A percentile compares a stretch with the other conserved stretches of the same genome.
These are phyloP conservation scores for Drosophila aldrichi DNA, from an alignment of 2,888 invertebrate genomes.

Conservation along the genomic window DNA sequence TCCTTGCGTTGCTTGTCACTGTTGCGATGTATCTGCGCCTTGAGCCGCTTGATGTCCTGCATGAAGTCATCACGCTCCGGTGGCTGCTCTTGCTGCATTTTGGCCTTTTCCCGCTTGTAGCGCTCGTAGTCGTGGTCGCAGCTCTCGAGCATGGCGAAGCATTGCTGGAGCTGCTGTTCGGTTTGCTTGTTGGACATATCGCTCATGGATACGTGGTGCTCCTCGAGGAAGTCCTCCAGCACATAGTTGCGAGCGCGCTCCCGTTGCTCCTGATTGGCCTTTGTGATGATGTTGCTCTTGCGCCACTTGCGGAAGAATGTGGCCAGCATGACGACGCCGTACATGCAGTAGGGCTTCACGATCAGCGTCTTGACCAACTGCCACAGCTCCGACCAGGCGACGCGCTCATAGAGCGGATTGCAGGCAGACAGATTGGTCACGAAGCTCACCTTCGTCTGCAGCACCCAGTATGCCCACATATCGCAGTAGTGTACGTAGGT, in stretches of 20 bases:
- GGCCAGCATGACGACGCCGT: slow-evolving; percentile 83
- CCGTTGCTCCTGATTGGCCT: slow-evolving; percentile 65
- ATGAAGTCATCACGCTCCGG: slow-evolving; percentile 82
- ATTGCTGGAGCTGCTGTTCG: slow-evolving; percentile 81
- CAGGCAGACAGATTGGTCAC: slow-evolving; percentile 83
- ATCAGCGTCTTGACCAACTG: slow-evolving; percentile 83
- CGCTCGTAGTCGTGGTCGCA: slow-evolving; percentile 84
- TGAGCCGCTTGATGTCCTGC: slow-evolving; percentile 83
- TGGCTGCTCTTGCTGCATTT: slow-evolving; percentile 72
- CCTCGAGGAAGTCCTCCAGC: slow-evolving; percentile 86
- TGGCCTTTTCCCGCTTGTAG: slow-evolving; percentile 81
- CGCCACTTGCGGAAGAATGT: slow-evolving; percentile 84
- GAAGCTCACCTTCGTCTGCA: slow-evolving; percentile 82
- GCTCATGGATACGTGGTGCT: slow-evolving; percentile 84
- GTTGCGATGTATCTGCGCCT: slow-evolving; percentile 82
- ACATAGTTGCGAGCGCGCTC: slow-evolving; percentile 87
- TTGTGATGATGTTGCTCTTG: slow-evolving; percentile 67
- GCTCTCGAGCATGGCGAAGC: slow-evolving; percentile 79
- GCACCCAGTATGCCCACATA: slow-evolving; percentile 81
- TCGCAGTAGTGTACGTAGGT: slow-evolving; percentile 79
- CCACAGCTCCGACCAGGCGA: slow-evolving; percentile 82
- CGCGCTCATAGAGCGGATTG: slow-evolving; percentile 80
- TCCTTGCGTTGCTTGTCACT: slow-evolving; percentile 76
- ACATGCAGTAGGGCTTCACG: slow-evolving; percentile 84
- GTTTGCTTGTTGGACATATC: slow-evolving; percentile 83